These are phyloP conservation scores for Rhodeus uyekii DNA, from an alignment of 2,797 vertebrate species.

Conservation along the genomic window DNA sequence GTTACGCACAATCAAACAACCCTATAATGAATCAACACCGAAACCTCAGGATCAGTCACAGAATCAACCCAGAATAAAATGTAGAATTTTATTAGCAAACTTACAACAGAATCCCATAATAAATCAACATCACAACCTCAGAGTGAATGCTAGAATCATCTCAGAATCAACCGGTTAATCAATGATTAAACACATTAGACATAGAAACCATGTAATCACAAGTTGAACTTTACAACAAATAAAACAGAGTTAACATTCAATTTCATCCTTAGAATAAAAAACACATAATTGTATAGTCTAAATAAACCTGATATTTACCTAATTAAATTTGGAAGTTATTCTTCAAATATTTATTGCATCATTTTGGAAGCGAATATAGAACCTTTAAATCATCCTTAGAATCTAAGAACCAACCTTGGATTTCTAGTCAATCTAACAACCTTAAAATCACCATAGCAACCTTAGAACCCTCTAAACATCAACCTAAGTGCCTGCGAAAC, in stretches of 20 bases:
- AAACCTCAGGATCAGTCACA: neutral
- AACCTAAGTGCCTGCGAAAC: neutral
- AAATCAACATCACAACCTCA: neutral
- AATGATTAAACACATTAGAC: neutral
- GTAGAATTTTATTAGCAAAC: neutral
- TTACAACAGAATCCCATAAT: neutral
- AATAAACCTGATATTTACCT: neutral
- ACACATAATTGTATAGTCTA: neutral
- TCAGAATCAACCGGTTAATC: neutral
- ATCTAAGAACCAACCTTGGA: neutral
- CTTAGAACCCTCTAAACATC: neutral
- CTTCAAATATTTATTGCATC: neutral
- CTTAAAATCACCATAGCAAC: neutral
- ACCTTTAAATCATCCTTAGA: neutral
- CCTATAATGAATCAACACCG: neutral
- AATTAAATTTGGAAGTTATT: neutral
- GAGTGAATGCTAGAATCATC: neutral
- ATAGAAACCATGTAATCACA: neutral
- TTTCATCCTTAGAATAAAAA: neutral
- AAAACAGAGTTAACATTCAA: neutral
- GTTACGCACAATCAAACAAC: neutral
- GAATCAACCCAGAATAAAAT: neutral
- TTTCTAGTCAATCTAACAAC: neutral
- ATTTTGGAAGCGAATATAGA: neutral
- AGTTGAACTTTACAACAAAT: neutral